phyloP scores from a whole-genome alignment of 2,888 invertebrate species.

The Amiota minor region DNA sequence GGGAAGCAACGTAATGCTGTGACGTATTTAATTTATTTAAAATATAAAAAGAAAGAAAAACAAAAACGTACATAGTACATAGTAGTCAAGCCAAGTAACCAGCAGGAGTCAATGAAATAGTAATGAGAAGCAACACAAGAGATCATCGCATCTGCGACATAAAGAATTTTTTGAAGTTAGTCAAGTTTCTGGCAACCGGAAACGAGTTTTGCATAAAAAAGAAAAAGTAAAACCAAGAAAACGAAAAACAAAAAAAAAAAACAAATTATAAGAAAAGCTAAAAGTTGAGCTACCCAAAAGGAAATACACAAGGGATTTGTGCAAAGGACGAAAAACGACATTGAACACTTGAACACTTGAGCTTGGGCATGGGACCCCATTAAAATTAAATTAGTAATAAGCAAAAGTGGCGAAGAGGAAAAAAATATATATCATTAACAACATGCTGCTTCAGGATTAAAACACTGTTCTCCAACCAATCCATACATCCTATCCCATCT shows the following conservation, averaged over 20 bases:
- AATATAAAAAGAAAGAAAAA: background rate
- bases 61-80: background rate
- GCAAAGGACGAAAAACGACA: background rate
- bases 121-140: background rate
- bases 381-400: slow-evolving; percentile 21
- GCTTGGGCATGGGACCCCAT: background rate
- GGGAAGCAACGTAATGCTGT: no score
- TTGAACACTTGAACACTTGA: background rate
- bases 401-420: background rate
- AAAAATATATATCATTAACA: background rate
- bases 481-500: slow-evolving; percentile 6
- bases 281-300: background rate
- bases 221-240: no score
- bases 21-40: no score
- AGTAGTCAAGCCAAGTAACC: background rate
- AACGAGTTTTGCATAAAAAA: no score
- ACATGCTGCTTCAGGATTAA: slow-evolving; percentile 10
- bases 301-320: background rate
- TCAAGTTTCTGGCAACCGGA: no score
- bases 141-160: background rate
- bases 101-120: background rate
- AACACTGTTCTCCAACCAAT: slow-evolving; percentile 20
- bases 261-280: background rate
- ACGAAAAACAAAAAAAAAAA: no score
- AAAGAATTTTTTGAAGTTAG: no score